A percentile compares a stretch with the other conserved stretches of the same genome.
Evolutionary conservation across 2,113 vertebrate species (phyloP).

Genomic region (Pseudorasbora parva): DNA sequence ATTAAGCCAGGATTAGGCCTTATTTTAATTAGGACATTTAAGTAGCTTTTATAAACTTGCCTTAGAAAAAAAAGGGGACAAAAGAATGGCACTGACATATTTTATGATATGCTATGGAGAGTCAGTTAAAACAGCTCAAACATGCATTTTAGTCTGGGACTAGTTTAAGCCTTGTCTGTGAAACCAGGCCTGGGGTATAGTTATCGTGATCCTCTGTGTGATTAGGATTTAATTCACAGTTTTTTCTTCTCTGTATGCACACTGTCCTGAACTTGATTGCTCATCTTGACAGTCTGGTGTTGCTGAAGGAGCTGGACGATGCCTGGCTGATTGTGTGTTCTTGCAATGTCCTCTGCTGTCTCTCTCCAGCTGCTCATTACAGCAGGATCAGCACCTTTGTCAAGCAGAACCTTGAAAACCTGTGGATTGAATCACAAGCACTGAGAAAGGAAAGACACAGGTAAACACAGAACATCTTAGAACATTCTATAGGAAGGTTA

Average conservation of each 20-base stretch:
- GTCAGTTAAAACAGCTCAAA: too few relatives aligned
- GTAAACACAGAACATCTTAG: background rate
- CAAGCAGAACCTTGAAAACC: constrained; percentile 46
- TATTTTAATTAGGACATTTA: too few relatives aligned
- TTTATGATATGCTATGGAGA: too few relatives aligned
- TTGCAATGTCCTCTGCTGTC: constrained; percentile 53
- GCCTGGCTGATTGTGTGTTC: constrained; percentile 9
- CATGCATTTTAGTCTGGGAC: too few relatives aligned
- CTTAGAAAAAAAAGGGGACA: too few relatives aligned
- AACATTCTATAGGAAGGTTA: background rate
- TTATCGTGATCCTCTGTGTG: background rate
- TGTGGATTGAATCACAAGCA: constrained; percentile 23
- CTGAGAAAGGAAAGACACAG: background rate
- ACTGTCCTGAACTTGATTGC: background rate
- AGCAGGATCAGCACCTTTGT: constrained; percentile 34
- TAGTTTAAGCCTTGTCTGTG: too few relatives aligned
- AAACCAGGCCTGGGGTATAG: background rate
- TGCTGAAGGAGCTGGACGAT: constrained; percentile 49
- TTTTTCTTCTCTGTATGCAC: constrained; percentile 1
- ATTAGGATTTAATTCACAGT: background rate
- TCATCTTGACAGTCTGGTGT: constrained; percentile 12
- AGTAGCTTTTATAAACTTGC: too few relatives aligned
- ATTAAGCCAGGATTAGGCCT: too few relatives aligned
- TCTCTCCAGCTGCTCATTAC: constrained; percentile 56
- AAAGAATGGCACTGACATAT: too few relatives aligned